A percentile compares a stretch with the other conserved stretches of the same genome.
These are phyloP conservation scores for Ethmia dodecea DNA, from an alignment of 2,888 invertebrate genomes.

Conservation along the genomic window DNA sequence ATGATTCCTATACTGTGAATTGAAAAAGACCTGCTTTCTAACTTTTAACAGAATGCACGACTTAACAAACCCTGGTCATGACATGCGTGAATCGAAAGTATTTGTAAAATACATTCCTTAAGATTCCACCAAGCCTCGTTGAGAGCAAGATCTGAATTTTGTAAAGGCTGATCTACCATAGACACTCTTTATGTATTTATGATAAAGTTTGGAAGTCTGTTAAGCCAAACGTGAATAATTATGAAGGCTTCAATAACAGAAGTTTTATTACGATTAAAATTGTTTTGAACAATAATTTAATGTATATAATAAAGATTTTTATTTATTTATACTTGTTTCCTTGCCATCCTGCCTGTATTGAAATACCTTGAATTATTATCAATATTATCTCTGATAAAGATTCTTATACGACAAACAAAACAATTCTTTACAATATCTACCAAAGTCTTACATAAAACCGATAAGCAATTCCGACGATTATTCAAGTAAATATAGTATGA, in stretches of 20 bases:
- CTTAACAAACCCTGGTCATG: conserved; percentile 55
- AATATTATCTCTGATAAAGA: no score
- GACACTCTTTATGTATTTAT: conserved; percentile 51
- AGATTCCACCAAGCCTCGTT: conserved; percentile 46
- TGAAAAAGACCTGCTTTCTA: conserved; percentile 67
- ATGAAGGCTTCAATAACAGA: conserved; percentile 69
- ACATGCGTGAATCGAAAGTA: conserved; percentile 44
- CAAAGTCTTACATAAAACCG: no score
- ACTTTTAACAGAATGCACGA: conserved; percentile 72
- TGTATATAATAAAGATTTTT: conserved; percentile 75
- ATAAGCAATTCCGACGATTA: no score
- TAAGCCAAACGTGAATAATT: conserved; percentile 47
- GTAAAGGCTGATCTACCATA: conserved; percentile 60
- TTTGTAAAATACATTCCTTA: conserved; percentile 55
- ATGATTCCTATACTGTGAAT: conserved; percentile 61
- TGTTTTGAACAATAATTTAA: conserved; percentile 69
- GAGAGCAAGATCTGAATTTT: conserved; percentile 59
- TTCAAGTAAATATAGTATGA: conserved; percentile 7
- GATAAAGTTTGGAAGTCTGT: conserved; percentile 38
- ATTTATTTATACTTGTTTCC: conserved; percentile 48
- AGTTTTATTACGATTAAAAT: conserved; percentile 56
- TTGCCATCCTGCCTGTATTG: no score
- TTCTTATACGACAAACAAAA: no score
- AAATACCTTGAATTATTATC: no score
- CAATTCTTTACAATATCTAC: no score